A percentile compares a stretch with the other conserved stretches of the same genome.
Evolutionary conservation across 2,888 invertebrate genomes (phyloP).

Genomic region (Rugalucina vietnamica): DNA sequence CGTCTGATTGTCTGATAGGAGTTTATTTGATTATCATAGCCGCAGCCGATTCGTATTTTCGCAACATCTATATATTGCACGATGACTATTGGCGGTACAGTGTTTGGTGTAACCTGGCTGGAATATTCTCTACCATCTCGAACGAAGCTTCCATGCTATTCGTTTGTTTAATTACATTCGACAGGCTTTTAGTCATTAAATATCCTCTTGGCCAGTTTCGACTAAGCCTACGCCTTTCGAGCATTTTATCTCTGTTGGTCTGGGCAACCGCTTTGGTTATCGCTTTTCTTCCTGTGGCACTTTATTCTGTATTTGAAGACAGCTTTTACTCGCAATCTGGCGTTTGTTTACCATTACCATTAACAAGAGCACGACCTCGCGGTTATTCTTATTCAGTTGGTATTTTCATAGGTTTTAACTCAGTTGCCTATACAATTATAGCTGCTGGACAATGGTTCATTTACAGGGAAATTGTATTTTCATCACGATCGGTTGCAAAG

Average conservation of each 20-base stretch:
- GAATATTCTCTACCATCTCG: conserved; percentile 80
- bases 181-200: conserved; percentile 87
- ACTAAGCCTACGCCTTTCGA: conserved; percentile 68
- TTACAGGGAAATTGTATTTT: conserved; percentile 74
- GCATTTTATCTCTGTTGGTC: conserved; percentile 57
- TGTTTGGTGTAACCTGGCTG: conserved; percentile 60
- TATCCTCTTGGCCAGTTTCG: conserved; percentile 84
- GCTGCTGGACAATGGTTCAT: conserved; percentile 78
- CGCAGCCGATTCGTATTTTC: conserved; percentile 60
- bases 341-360: conserved; percentile 80
- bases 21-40: conserved; percentile 59
- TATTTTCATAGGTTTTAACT: conserved; percentile 80
- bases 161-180: conserved; percentile 87
- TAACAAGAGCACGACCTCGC: conserved; percentile 77
- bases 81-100: conserved; percentile 64
- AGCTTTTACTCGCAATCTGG: conserved; percentile 77
- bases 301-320: conserved; percentile 74
- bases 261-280: conserved; percentile 75
- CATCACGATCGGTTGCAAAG: too few species aligned
- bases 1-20: conserved; percentile 49
- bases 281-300: conserved; percentile 76
- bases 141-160: conserved; percentile 87
- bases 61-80: conserved; percentile 55
- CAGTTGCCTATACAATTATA: conserved; percentile 76
- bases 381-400: conserved; percentile 82